These are phyloP conservation scores for Dendronephthya gigantea DNA, from an alignment of 64 coral and sea anemone genomes.

Conservation along the genomic window DNA sequence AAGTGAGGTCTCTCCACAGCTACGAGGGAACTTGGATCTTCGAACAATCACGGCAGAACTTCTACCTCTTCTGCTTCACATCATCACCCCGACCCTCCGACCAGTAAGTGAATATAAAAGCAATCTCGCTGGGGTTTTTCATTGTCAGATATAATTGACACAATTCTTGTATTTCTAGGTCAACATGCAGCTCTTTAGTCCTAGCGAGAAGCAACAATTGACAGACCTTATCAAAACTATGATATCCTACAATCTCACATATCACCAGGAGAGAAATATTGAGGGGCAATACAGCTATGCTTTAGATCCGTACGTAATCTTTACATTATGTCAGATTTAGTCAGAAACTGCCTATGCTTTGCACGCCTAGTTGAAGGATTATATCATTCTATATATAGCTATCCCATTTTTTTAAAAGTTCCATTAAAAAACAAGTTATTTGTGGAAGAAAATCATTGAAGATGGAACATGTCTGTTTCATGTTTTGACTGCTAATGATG, in stretches of 20 bases:
- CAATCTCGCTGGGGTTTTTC: too few species aligned
- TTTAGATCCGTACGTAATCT: constrained; percentile 67
- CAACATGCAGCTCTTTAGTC: constrained; percentile 61
- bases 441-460: too few species aligned
- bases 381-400: too few species aligned
- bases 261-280: constrained; percentile 72
- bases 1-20: constrained; percentile 47
- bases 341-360: too few species aligned
- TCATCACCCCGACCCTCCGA: constrained; percentile 75
- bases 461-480: too few species aligned
- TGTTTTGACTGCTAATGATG: too few species aligned
- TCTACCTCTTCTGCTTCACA: constrained; percentile 54
- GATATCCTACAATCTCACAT: constrained; percentile 80
- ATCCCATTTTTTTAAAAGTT: too few species aligned
- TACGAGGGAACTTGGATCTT: constrained; percentile 46
- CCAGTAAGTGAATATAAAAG: constrained; percentile 59
- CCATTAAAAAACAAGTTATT: too few species aligned
- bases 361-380: too few species aligned
- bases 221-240: constrained; percentile 71
- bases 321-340: too few species aligned
- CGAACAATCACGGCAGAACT: constrained; percentile 52
- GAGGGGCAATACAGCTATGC: constrained; percentile 85
- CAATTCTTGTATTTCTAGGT: constrained; percentile 34
- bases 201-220: constrained; percentile 76
- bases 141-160: too few species aligned